Conservation (phyloP, 2,797 vertebrate species). For the Coendou prehensilis region DNA sequence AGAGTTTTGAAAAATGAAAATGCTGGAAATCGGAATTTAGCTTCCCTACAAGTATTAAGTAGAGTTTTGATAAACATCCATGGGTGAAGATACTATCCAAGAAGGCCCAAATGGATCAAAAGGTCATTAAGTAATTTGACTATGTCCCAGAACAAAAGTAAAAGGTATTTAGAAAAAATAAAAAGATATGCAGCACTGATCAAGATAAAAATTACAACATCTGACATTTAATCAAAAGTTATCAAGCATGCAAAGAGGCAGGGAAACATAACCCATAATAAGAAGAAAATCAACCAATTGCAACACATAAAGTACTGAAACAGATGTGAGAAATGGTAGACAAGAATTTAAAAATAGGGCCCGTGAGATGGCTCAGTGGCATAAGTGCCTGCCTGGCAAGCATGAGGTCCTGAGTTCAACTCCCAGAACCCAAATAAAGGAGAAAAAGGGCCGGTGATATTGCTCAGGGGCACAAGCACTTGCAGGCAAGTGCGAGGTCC, state of each 20-base stretch:
- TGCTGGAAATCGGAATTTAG: not conserved
- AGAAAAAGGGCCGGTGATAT: too few relatives aligned
- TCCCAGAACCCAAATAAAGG: too few relatives aligned
- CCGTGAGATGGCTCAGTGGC: too few relatives aligned
- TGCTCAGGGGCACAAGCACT: too few relatives aligned
- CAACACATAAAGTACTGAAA: constrained; percentile 33
- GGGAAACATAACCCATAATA: not conserved
- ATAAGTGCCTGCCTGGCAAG: too few relatives aligned
- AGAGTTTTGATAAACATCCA: not conserved
- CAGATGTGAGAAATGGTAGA: constrained; percentile 18
- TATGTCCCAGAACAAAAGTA: constrained; percentile 20
- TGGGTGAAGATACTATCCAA: not conserved
- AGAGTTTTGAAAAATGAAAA: not conserved
- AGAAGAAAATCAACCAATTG: not conserved
- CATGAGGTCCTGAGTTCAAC: too few relatives aligned
- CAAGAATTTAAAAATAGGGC: not conserved
- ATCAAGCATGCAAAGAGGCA: not conserved
- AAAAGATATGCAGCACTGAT: not conserved
- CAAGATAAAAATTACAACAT: constrained; percentile 37
- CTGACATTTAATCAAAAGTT: constrained; percentile 35
- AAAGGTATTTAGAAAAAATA: constrained; percentile 19
- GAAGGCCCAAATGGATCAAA: not conserved
- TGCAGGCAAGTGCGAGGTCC: too few relatives aligned
- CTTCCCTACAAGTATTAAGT: not conserved
- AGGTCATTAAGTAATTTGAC: not conserved